These are phyloP conservation scores for Danio albolineatus DNA, from an alignment of 2,797 vertebrate genomes.

Conservation along the genomic window DNA sequence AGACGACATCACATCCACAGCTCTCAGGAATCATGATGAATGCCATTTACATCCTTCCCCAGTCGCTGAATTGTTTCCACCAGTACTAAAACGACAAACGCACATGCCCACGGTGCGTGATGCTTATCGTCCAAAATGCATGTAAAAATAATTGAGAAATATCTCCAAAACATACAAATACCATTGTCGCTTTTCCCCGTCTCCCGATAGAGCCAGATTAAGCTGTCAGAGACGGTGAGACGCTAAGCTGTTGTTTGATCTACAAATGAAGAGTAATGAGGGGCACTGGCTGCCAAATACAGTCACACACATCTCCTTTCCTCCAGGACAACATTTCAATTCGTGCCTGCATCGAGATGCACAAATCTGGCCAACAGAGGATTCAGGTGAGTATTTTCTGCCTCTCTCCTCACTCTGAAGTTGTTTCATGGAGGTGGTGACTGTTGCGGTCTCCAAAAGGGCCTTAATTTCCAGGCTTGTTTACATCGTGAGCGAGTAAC, in stretches of 20 bases:
- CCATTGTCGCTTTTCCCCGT: slow-evolving; percentile 74
- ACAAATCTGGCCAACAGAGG: slow-evolving; percentile 63
- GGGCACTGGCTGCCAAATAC: slow-evolving; percentile 79
- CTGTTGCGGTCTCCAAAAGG: slow-evolving; percentile 66
- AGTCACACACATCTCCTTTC: slow-evolving; percentile 77
- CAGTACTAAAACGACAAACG: slow-evolving; percentile 77
- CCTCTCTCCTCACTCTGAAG: slow-evolving; percentile 37
- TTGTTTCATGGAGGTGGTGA: slow-evolving; percentile 50
- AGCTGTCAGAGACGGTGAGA: slow-evolving; percentile 82
- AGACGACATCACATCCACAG: slow-evolving; percentile 73
- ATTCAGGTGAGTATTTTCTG: slow-evolving; percentile 70
- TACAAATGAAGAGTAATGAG: slow-evolving; percentile 86
- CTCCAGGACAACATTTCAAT: slow-evolving; percentile 73
- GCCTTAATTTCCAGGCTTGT: slow-evolving; percentile 82
- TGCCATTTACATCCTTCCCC: slow-evolving; percentile 78
- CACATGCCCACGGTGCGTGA: slow-evolving; percentile 70
- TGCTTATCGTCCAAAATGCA: slow-evolving; percentile 71
- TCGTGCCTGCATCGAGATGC: slow-evolving; percentile 67
- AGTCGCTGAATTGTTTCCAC: slow-evolving; percentile 71
- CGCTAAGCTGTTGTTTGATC: slow-evolving; percentile 85
- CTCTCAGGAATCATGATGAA: slow-evolving; percentile 76
- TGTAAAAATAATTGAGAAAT: slow-evolving; percentile 82
- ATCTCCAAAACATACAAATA: slow-evolving; percentile 81
- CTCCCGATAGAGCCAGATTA: slow-evolving; percentile 80
- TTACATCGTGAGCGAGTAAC: slow-evolving; percentile 77